Evolutionary conservation across 35 echinoderm and acorn worm species (phyloP), one percentile per base, ranked within the genome.

Genomic region (Acanthaster planci): DNA sequence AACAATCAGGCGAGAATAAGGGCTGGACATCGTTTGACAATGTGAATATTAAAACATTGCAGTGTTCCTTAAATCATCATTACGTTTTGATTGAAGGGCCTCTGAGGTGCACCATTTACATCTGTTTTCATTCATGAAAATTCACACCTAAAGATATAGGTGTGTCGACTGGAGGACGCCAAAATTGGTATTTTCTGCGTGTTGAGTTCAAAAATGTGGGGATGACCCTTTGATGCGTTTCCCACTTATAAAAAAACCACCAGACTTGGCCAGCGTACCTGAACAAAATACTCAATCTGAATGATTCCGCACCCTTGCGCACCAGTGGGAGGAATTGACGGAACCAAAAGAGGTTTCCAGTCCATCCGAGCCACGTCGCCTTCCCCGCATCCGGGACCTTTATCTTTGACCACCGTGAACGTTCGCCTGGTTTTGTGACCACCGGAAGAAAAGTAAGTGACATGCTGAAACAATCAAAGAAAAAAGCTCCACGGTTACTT

Each of bases 261-360:
- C 55, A 36, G 29, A 2, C 23, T 2, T 72, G 37, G 32, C 16
- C n/a, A n/a, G 30, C 84, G 22, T 77, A 86, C 84, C 42, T 86
- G 60, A 17, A 86, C 42, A 15, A 50, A 77, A 51, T 86, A 86
- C 67, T 86, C 47, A 47, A 86, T 86, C 37, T 22, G 5, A 18
- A 60, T 60, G 57, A 60, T 60, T 3, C 19, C 19, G 18, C 57
- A 60, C 4, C 57, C 57, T 18, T 60, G 57, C 5, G 57, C 5
- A 5, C 27, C 17, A 4, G 57, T 4, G 5, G 57, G 57, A 60
- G 57, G 27, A 19, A 29, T 60, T 4, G 57, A 60, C 5, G 27
- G 57, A 4, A 60, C 5, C 2, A 60, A 7, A 29, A 60, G 57
- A 5, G 57, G 57, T 18, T 60, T 60, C 57, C 17, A 60, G 5